A percentile compares a stretch with the other conserved stretches of the same genome.
Conservation (phyloP, 2,888 invertebrate species). For the Calliopum simillimum region DNA sequence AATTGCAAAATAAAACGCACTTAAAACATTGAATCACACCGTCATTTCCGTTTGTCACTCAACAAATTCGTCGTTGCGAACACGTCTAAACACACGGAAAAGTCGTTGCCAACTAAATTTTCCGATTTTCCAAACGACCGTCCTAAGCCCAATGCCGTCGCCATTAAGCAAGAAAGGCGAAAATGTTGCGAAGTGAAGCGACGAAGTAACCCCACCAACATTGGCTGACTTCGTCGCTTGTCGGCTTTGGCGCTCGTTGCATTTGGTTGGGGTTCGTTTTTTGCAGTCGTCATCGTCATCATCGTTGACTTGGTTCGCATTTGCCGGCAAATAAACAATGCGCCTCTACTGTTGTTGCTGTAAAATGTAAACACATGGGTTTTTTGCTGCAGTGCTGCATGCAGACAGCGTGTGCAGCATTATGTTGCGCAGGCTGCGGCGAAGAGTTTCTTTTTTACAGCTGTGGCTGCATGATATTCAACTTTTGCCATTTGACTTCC, state of each 20-base stretch:
- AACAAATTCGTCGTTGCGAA: constrained; percentile 19
- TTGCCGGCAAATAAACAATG: constrained; percentile 49
- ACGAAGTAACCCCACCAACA: constrained; percentile 9
- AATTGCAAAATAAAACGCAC: background rate
- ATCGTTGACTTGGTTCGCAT: constrained; percentile 33
- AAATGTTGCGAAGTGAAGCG: constrained; percentile 1
- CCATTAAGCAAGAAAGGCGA: background rate
- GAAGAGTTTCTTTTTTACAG: constrained; percentile 9
- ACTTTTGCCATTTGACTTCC: no score
- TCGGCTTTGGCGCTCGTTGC: constrained; percentile 35
- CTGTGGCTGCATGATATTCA: background rate
- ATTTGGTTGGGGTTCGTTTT: constrained; percentile 16
- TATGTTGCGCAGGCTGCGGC: constrained; percentile 49
- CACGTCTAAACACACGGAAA: constrained; percentile 46
- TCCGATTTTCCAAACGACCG: constrained; percentile 41
- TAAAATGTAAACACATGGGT: constrained; percentile 60
- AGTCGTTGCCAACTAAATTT: constrained; percentile 51
- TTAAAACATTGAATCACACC: background rate
- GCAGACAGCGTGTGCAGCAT: constrained; percentile 50
- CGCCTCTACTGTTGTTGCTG: constrained; percentile 34
- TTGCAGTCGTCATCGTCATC: constrained; percentile 29
- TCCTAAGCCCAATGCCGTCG: constrained; percentile 39
- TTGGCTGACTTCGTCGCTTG: constrained; percentile 34
- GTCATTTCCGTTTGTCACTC: background rate
- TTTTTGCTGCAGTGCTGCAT: constrained; percentile 40